Percentiles rank a stretch among this genome's conserved stretches.
Conservation (phyloP, 2,113 vertebrate species). For the Siphamia tubifer region DNA sequence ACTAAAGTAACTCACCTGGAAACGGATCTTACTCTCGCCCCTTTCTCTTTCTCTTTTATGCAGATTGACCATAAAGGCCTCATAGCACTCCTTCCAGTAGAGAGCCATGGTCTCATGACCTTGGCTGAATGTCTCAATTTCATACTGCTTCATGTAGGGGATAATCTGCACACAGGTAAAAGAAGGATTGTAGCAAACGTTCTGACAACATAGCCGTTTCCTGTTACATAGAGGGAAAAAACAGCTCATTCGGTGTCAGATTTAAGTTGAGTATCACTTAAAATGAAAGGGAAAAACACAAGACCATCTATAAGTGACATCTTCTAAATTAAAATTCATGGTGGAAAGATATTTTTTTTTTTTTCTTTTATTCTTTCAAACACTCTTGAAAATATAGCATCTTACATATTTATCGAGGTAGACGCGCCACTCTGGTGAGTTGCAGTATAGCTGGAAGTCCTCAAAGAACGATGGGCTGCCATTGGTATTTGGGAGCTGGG, state of each 20-base stretch:
- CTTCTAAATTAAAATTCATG: too few species aligned
- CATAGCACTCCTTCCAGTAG: constrained; percentile 95
- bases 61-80: constrained; percentile 93
- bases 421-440: constrained; percentile 91
- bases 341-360: too few species aligned
- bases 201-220: too few species aligned
- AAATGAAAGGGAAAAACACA: too few species aligned
- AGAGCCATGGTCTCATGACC: constrained; percentile 90
- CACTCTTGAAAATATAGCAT: too few species aligned
- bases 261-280: too few species aligned
- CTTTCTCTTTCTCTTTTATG: constrained; percentile 90
- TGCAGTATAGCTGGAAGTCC: constrained; percentile 95
- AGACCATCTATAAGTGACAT: too few species aligned
- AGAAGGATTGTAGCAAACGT: background rate
- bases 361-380: background rate
- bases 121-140: constrained; percentile 90
- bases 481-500: constrained; percentile 91
- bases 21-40: constrained; percentile 97
- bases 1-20: constrained; percentile 84
- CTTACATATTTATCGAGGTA: constrained; percentile 96
- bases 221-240: too few species aligned
- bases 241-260: too few species aligned
- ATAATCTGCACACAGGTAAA: constrained; percentile 83
- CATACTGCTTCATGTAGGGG: constrained; percentile 98
- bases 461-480: constrained; percentile 96